Percentiles rank a stretch among this genome's conserved stretches.
phyloP scores from a whole-genome alignment of 1,140 invertebrate species.

The Drosophila mauritiana region DNA sequence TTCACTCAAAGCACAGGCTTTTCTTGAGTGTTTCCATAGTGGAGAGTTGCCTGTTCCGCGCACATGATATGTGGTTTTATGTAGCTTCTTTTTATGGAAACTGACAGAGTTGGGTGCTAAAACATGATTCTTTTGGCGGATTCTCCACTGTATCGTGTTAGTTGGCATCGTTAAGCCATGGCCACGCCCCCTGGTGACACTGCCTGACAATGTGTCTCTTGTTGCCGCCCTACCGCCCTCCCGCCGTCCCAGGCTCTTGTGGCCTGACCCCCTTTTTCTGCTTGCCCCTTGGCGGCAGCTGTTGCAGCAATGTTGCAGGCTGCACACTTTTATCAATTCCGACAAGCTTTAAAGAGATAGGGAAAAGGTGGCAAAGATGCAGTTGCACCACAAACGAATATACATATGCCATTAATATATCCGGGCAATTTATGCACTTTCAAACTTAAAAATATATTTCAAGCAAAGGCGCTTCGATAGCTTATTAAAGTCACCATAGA shows the following conservation, averaged over 20 bases:
- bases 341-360: conserved; percentile 9
- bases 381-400: background rate
- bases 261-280: conserved; percentile 15
- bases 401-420: too few species aligned
- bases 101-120: conserved; percentile 15
- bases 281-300: conserved; percentile 34
- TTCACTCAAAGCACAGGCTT: background rate
- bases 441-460: background rate
- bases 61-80: conserved; percentile 10
- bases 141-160: conserved; percentile 37
- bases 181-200: conserved; percentile 53
- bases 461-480: background rate
- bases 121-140: conserved; percentile 8
- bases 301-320: conserved; percentile 50
- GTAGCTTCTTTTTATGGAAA: conserved; percentile 7
- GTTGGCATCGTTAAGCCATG: conserved; percentile 75
- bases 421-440: too few species aligned
- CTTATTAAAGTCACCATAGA: background rate
- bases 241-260: conserved; percentile 10
- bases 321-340: conserved; percentile 31
- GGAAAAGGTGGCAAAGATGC: background rate
- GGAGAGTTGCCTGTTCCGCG: background rate
- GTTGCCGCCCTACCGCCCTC: background rate
- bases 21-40: too few species aligned
- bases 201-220: conserved; percentile 29